phyloP scores from a whole-genome alignment of 2,888 invertebrate species.

The Himalopsyche kuldschensis region DNA sequence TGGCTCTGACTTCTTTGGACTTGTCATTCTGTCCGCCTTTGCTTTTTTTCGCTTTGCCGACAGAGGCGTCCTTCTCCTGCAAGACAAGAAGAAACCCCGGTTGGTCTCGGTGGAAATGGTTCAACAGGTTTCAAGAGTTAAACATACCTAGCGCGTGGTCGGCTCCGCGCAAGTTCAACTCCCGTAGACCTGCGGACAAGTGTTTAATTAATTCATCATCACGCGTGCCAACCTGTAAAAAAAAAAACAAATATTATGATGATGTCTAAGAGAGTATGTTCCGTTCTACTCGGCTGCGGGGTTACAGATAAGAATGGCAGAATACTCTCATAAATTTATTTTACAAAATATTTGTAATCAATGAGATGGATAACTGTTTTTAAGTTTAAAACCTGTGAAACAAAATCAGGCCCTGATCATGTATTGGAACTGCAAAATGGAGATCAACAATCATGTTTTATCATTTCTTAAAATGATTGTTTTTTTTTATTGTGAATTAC shows the following conservation, averaged over 20 bases:
- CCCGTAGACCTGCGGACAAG: constrained; percentile 57
- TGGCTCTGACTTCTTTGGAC: not conserved
- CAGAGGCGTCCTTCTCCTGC: constrained; percentile 21
- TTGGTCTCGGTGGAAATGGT: constrained; percentile 28
- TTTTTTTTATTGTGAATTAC: too few relatives aligned
- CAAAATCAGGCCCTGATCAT: too few relatives aligned
- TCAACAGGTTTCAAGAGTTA: not conserved
- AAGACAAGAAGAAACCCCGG: constrained; percentile 30
- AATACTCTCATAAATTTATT: too few relatives aligned
- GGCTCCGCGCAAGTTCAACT: constrained; percentile 57
- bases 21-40: constrained; percentile 33
- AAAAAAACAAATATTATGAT: constrained; percentile 22
- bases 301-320: too few relatives aligned
- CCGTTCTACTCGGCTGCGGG: too few relatives aligned
- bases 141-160: constrained; percentile 57
- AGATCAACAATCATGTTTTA: too few relatives aligned
- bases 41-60: not conserved
- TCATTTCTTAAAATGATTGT: too few relatives aligned
- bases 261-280: too few relatives aligned
- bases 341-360: too few relatives aligned
- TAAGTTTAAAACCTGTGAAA: too few relatives aligned
- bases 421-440: too few relatives aligned
- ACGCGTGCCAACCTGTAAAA: constrained; percentile 49
- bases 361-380: too few relatives aligned
- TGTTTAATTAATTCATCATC: constrained; percentile 49